Base-by-base conservation (phyloP, 2,113 vertebrate species). In the Chamaea fasciata region DNA sequence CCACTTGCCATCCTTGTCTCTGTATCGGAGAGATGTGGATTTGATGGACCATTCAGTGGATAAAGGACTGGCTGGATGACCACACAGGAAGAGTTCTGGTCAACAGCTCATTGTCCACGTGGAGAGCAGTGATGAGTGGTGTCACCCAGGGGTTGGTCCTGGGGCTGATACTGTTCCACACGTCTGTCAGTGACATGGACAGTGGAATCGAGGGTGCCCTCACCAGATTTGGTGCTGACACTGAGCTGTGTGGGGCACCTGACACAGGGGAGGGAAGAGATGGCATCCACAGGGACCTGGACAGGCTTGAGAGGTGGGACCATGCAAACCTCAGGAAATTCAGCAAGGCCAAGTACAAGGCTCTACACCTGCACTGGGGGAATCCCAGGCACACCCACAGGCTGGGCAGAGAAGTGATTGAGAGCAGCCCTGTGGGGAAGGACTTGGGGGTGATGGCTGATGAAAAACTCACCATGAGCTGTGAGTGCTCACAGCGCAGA, bases 111-210 rank as follows among this genome's bases (percentile, higher is more conserved):
- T 14, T 70, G 41, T 55, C n/a, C 7, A 7, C 10, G 5, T 15
- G 7, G 73, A 77, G 27, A 49, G 5, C 39, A 60, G 33, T 18
- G 39, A 23, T 0, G 0, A 46, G 27, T 44, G 73, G 3, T 60
- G 28, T 20, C 28, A 33, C 23, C 53, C 23, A 13, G 15, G 9
- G 9, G 18, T 37, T 1, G 0, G 37, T 52, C 12, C 11, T 37
- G 37, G 33, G 22, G 5, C 46, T 0, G 0, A 6, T 6, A 8
- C 9, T 19, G 22, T 60, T 27, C 11, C 47, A 18, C 7, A 27
- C 3, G 11, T 68, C 2, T 68, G 21, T 37, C 24, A 9, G 26
- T 10, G 35, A 50, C 1, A 2, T 11, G 46, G 44, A 33, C 53
- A 39, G 30, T 16, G 42, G 59, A n/a, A n/a, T 24, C 0, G 1